Conservation (phyloP, 2,888 invertebrate genomes). For the Pyrocoelia pectoralis region DNA sequence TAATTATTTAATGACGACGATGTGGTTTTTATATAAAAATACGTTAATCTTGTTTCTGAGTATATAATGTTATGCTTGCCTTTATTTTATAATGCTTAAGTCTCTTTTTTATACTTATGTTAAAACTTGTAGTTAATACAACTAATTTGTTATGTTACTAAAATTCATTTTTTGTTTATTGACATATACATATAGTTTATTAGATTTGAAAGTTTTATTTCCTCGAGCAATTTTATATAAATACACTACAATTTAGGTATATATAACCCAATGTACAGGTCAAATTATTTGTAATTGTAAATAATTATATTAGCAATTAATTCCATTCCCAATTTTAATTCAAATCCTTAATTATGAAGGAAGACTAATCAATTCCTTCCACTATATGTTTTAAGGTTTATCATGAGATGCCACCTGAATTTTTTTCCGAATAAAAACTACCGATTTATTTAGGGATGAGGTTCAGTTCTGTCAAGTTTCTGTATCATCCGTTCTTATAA, state of each 20-base stretch:
- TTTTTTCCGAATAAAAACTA: no score
- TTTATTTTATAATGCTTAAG: slow-evolving; percentile 21
- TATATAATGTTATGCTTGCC: slow-evolving; percentile 32
- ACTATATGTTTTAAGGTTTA: no score
- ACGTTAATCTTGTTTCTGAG: slow-evolving; percentile 15
- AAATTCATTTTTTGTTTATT: slow-evolving; percentile 15
- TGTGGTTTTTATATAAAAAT: slow-evolving; percentile 9
- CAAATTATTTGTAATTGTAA: slow-evolving; percentile 4
- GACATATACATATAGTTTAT: slow-evolving; percentile 24
- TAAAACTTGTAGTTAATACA: slow-evolving; percentile 17
- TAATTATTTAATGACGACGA: slow-evolving; percentile 14
- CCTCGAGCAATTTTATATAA: neutral
- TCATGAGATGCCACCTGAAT: no score
- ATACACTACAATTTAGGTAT: neutral
- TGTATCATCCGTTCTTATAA: no score
- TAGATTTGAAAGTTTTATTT: slow-evolving; percentile 11
- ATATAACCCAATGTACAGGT: neutral
- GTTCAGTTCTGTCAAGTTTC: no score
- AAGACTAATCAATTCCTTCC: no score
- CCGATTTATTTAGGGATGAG: no score
- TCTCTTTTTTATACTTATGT: slow-evolving; percentile 30
- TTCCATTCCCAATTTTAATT: no score
- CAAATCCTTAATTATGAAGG: no score
- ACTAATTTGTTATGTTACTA: slow-evolving; percentile 24
- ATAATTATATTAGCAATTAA: neutral